Evolutionary conservation across 35 echinoderm and acorn worm species (phyloP).

Genomic region (Heliocidaris erythrogramma): DNA sequence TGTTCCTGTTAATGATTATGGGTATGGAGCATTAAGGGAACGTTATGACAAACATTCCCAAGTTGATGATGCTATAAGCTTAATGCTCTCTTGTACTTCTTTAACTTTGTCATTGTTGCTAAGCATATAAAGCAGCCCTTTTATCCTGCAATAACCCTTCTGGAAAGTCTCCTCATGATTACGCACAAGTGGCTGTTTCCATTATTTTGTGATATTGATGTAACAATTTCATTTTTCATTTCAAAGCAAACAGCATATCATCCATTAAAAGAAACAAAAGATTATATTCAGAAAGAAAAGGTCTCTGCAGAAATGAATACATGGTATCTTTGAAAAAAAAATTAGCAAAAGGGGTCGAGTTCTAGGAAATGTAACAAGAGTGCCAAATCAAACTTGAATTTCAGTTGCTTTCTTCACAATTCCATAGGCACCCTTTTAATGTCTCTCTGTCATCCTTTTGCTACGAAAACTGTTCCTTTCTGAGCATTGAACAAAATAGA

Average conservation of each 20-base stretch:
- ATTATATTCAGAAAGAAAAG: no score
- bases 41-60: neutral
- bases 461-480: neutral
- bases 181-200: neutral
- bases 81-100: slow-evolving; percentile 12
- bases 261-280: neutral
- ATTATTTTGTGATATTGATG: neutral
- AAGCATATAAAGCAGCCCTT: neutral
- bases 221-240: neutral
- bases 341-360: neutral
- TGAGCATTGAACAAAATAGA: neutral
- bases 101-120: neutral
- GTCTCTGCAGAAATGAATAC: no score
- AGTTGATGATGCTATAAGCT: neutral
- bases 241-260: neutral
- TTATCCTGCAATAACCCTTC: neutral
- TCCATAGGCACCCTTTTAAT: neutral
- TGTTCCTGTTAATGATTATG: neutral
- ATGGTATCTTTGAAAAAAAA: neutral
- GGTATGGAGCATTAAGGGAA: neutral
- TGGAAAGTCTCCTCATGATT: neutral
- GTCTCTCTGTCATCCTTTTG: neutral
- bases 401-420: neutral
- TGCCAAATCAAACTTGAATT: neutral
- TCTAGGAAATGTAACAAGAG: neutral